phyloP scores from a whole-genome alignment of 2,888 invertebrate genomes.

The Trichopoda pennipes region DNA sequence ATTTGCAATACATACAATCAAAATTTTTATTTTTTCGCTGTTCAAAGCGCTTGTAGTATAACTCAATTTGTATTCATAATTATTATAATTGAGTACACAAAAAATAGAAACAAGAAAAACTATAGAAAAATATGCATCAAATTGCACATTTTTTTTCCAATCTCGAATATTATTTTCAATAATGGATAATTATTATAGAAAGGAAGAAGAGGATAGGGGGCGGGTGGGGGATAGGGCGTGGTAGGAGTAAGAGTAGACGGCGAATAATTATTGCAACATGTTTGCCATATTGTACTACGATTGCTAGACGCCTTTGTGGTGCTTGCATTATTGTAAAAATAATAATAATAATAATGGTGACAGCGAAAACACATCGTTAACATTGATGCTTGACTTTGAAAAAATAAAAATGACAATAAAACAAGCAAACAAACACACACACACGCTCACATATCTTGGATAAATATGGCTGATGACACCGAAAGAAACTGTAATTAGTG shows the following conservation, averaged over 20 bases:
- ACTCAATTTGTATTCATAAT: conserved; percentile 48
- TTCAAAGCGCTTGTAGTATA: conserved; percentile 4
- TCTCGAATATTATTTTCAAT: conserved; percentile 38
- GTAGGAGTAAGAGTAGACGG: not conserved
- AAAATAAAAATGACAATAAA: conserved; percentile 44
- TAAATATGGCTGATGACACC: conserved; percentile 49
- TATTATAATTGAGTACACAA: conserved; percentile 32
- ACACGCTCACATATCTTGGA: conserved; percentile 21
- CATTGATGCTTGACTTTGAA: conserved; percentile 64
- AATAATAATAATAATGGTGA: conserved; percentile 33
- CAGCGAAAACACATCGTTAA: conserved; percentile 33
- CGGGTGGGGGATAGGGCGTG: no score
- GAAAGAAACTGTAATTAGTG: conserved; percentile 42
- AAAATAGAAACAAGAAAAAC: conserved; percentile 1
- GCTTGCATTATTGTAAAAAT: conserved; percentile 26
- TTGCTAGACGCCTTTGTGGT: conserved; percentile 51
- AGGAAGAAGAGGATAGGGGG: not conserved
- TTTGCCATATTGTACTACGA: conserved; percentile 26
- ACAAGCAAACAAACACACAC: not conserved
- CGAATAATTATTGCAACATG: conserved; percentile 8
- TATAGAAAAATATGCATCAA: conserved; percentile 37
- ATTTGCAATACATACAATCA: not conserved
- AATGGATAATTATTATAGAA: conserved; percentile 19
- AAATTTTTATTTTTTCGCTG: not conserved
- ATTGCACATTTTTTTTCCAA: conserved; percentile 37